These are phyloP conservation scores for Pristionchus entomophagus DNA, from an alignment of 2,888 invertebrate genomes.

Conservation along the genomic window DNA sequence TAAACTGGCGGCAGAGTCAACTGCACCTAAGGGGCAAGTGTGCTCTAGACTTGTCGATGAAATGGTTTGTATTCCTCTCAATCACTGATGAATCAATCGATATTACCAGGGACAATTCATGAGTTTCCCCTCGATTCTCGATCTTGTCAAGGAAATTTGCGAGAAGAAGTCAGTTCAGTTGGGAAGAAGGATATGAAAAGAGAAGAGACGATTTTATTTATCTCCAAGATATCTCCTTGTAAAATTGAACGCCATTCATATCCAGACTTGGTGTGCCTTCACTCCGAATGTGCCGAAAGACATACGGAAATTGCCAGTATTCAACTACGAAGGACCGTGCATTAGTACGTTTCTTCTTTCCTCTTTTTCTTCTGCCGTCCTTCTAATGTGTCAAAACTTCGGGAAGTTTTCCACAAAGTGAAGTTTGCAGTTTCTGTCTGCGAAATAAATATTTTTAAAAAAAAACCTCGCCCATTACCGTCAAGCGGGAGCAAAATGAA, in stretches of 20 bases:
- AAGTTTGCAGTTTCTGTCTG: too few relatives aligned
- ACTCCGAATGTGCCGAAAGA: conserved; percentile 19
- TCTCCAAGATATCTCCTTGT: neutral
- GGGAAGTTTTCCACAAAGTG: too few relatives aligned
- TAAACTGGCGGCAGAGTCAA: conserved; percentile 23
- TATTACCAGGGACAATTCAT: conserved; percentile 36
- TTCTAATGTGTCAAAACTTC: too few relatives aligned
- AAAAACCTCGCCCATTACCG: too few relatives aligned
- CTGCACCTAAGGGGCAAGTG: conserved; percentile 47
- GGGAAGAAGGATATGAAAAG: too few relatives aligned
- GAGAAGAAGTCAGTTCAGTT: conserved; percentile 50
- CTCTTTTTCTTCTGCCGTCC: too few relatives aligned
- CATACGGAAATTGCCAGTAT: conserved; percentile 46
- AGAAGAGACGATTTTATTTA: neutral
- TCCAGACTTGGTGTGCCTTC: conserved; percentile 47
- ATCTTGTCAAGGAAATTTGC: conserved; percentile 47
- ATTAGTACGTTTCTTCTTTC: neutral
- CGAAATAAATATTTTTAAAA: too few relatives aligned
- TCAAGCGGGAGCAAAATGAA: too few relatives aligned
- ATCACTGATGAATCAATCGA: neutral
- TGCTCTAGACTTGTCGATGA: conserved; percentile 48
- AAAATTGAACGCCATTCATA: neutral
- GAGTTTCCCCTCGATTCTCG: conserved; percentile 46
- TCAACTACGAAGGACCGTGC: conserved; percentile 49
- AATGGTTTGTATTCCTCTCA: neutral